Conservation (phyloP, 2,888 invertebrate genomes). For the Cactoblastis cactorum region DNA sequence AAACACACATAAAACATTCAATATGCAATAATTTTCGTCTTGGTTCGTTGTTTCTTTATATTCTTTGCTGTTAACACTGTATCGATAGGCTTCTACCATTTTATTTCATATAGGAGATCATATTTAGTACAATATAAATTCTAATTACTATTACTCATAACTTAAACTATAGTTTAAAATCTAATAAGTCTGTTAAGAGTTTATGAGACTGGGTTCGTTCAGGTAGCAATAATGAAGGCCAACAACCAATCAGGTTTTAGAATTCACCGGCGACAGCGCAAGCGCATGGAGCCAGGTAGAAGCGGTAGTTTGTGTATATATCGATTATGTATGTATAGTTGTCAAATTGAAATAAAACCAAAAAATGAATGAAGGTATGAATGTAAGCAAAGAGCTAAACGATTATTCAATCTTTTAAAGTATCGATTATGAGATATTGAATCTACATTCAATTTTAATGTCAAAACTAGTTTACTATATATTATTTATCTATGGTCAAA, state of each 20-base stretch:
- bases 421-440: too few species aligned
- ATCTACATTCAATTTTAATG: too few species aligned
- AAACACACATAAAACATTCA: slow-evolving; percentile 75
- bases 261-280: slow-evolving; percentile 28
- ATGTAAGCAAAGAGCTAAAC: too few species aligned
- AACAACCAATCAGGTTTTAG: slow-evolving; percentile 22
- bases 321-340: not conserved
- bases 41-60: slow-evolving; percentile 52
- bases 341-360: not conserved
- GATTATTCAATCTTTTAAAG: too few species aligned
- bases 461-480: too few species aligned
- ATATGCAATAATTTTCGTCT: slow-evolving; percentile 71
- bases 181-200: not conserved
- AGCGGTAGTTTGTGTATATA: not conserved
- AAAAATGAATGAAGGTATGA: not conserved
- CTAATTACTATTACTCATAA: not conserved
- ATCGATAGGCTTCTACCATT: slow-evolving; percentile 72
- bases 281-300: slow-evolving; percentile 25
- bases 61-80: slow-evolving; percentile 50
- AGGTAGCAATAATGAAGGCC: not conserved
- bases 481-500: too few species aligned
- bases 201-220: not conserved
- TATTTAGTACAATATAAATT: not conserved
- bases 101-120: slow-evolving; percentile 2
- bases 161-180: not conserved